Percentiles rank a stretch among this genome's conserved stretches.
Evolutionary conservation across 2,797 vertebrate species (phyloP).

Genomic region (Phalloptychus januarius): DNA sequence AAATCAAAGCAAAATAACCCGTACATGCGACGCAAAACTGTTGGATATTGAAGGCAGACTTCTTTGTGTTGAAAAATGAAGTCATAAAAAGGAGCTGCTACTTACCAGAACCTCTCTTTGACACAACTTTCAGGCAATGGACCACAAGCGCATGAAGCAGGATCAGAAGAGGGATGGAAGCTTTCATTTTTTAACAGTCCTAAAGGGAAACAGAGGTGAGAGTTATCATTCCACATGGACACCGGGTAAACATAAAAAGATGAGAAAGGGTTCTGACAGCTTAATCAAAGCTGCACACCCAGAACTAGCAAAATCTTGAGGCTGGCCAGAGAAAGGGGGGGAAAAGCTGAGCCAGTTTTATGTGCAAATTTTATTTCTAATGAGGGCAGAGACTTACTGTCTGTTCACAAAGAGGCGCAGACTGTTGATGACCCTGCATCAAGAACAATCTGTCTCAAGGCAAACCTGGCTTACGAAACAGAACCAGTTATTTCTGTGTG

Average conservation of each 20-base stretch:
- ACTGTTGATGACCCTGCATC: slow-evolving; percentile 55
- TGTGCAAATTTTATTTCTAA: slow-evolving; percentile 33
- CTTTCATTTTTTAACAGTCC: slow-evolving; percentile 93
- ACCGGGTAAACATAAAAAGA: neutral
- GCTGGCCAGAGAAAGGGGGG: slow-evolving; percentile 16
- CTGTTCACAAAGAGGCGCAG: slow-evolving; percentile 41
- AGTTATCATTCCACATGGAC: slow-evolving; percentile 34
- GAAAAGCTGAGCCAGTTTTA: neutral
- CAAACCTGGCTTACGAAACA: slow-evolving; percentile 10
- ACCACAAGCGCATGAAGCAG: slow-evolving; percentile 90
- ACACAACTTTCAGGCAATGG: slow-evolving; percentile 95
- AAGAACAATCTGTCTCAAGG: slow-evolving; percentile 40
- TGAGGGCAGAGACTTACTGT: slow-evolving; percentile 32
- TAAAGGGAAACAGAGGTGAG: slow-evolving; percentile 51
- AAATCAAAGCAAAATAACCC: slow-evolving; percentile 80
- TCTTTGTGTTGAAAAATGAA: neutral
- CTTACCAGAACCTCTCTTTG: slow-evolving; percentile 98
- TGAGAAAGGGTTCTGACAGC: slow-evolving; percentile 23
- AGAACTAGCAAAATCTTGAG: slow-evolving; percentile 24
- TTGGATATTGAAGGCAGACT: neutral
- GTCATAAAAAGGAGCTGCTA: slow-evolving; percentile 8
- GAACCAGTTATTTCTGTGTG: neutral
- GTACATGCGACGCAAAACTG: slow-evolving; percentile 75
- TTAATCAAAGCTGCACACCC: neutral
- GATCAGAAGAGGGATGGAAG: slow-evolving; percentile 90